Conservation (phyloP, 2,797 vertebrate species). For the Trachops cirrhosus region DNA sequence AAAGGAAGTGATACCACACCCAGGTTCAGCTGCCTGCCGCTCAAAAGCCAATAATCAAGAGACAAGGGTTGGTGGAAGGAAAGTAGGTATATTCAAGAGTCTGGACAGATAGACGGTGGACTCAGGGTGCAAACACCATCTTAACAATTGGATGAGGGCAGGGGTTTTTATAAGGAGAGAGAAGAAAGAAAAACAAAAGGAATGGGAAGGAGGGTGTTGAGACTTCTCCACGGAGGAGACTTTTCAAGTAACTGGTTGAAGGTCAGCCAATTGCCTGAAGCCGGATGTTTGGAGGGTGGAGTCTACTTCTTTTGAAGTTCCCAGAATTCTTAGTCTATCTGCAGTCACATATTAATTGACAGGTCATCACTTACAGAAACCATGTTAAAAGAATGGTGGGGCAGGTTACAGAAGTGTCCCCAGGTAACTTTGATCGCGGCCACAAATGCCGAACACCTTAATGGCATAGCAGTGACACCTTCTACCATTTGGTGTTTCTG, state of each 20-base stretch:
- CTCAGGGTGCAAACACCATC: not conserved
- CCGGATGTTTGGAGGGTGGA: not conserved
- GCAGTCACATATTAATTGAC: not conserved
- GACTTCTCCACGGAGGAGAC: not conserved
- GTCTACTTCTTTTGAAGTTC: not conserved
- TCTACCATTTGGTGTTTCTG: not conserved
- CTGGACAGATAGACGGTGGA: not conserved
- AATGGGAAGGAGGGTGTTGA: not conserved
- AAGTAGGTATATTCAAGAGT: not conserved
- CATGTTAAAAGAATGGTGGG: not conserved
- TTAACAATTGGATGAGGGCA: not conserved
- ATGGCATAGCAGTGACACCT: not conserved
- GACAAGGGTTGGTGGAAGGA: not conserved
- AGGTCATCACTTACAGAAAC: not conserved
- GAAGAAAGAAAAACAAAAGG: not conserved
- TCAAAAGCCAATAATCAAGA: not conserved
- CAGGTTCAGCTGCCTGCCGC: not conserved
- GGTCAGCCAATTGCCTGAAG: not conserved
- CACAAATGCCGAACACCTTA: not conserved
- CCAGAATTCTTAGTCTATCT: not conserved
- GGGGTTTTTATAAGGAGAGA: not conserved
- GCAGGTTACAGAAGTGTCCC: fast-evolving
- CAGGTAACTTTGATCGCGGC: not conserved
- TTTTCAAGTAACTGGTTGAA: not conserved
- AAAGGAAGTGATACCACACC: not conserved